Evolutionary conservation across 2,797 vertebrate species (phyloP), one percentile per base, ranked within the genome.

Genomic region (Oophaga sylvatica): DNA sequence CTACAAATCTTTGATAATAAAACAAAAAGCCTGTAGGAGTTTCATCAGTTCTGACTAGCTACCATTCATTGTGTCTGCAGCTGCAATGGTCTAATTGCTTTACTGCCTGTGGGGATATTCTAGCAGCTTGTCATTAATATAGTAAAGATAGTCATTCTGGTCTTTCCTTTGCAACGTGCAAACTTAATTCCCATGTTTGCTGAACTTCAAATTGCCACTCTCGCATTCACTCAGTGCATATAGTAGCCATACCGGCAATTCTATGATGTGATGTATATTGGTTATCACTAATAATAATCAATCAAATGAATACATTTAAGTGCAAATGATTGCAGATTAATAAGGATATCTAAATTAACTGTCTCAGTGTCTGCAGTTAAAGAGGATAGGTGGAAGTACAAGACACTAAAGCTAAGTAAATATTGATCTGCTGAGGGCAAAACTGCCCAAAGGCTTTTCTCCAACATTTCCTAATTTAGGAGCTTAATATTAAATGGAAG

Each of bases 11-110:
- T 20, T 63, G 15, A 35, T 65, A 81, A 65, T 65, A 81, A 81
- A 62, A 62, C 29, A 62, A 45, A 41, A 81, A 41, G 60, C 35
- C 79, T n/a, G 4, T 17, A 45, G 79, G 79, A 59, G 79, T 17
- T 81, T 59, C 17, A 53, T 0, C 9, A 53, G 48, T 10, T 70
- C 19, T 80, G 77, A 86, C 53, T 57, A 35, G 29, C 57, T 19
- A 29, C 80, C 62, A 83, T 87, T 87, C 59, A 81, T 81, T 63
- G 67, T 81, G n/a, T 77, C 70, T 87, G 80, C 86, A 87, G 80
- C 86, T 87, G 86, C 71, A 77, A 41, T 56, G 45, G 19, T 82
- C 59, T 87, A 87, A 87, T 87, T 87, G 86, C 31, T 78, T 77
- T 2, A 31, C 63, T 20, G 86, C 80, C 86, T 77, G 60, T 26